Conservation (phyloP, 2,888 invertebrate species). For the Drosophila buzzatii region DNA sequence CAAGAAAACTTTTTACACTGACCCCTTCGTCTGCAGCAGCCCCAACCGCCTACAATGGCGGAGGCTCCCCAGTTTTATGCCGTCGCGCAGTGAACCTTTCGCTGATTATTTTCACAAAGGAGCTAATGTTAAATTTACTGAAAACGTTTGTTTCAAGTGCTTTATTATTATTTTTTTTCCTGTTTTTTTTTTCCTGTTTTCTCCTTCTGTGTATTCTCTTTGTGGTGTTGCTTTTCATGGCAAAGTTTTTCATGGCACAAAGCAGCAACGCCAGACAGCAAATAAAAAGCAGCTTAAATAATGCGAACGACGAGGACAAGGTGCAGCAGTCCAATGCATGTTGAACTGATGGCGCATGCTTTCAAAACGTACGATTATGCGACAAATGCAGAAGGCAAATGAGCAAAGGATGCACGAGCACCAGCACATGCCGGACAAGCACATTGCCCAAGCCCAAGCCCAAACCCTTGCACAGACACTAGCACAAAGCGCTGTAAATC, state of each 20-base stretch:
- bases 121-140: slow-evolving; percentile 81
- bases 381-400: slow-evolving; percentile 68
- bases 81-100: slow-evolving; percentile 46
- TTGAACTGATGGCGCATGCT: slow-evolving; percentile 48
- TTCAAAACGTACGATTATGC: slow-evolving; percentile 67
- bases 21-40: background rate
- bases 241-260: slow-evolving; percentile 44
- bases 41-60: background rate
- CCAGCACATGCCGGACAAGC: slow-evolving; percentile 19
- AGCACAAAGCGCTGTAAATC: slow-evolving; percentile 66
- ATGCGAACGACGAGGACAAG: slow-evolving; percentile 17
- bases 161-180: slow-evolving; percentile 68
- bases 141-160: slow-evolving; percentile 82
- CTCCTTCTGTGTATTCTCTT: slow-evolving; percentile 33
- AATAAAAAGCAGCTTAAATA: slow-evolving; percentile 42
- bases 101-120: slow-evolving; percentile 75
- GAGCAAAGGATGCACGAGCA: slow-evolving; percentile 48
- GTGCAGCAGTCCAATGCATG: slow-evolving; percentile 58
- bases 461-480: too few relatives aligned
- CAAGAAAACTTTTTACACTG: slow-evolving; percentile 61
- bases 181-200: slow-evolving; percentile 9
- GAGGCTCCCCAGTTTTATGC: slow-evolving; percentile 25
- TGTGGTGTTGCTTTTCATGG: slow-evolving; percentile 60
- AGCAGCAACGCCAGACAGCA: slow-evolving; percentile 54
- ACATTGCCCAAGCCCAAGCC: slow-evolving; percentile 10